Conservation (phyloP, 2,113 vertebrate species). For the Sphyrna mokarran region DNA sequence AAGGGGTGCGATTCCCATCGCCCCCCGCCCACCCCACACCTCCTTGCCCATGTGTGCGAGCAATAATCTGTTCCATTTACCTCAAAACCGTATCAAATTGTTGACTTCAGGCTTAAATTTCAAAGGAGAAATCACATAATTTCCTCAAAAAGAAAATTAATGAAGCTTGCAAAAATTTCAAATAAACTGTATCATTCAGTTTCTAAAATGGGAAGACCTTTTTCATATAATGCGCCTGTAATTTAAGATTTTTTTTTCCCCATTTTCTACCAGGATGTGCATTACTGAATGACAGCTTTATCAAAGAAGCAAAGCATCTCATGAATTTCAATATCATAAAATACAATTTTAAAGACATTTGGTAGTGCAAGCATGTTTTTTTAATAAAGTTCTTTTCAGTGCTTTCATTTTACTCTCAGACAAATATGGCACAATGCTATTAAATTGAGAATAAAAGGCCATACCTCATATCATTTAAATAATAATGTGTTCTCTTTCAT, state of each 20-base stretch:
- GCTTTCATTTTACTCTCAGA: slow-evolving; percentile 72
- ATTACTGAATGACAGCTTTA: slow-evolving; percentile 33
- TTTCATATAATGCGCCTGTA: neutral
- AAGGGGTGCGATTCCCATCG: neutral
- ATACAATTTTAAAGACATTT: slow-evolving; percentile 29
- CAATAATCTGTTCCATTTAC: neutral
- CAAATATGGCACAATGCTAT: slow-evolving; percentile 78
- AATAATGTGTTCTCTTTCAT: slow-evolving; percentile 78
- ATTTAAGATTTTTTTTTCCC: neutral
- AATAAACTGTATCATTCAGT: neutral
- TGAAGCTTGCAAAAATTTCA: neutral
- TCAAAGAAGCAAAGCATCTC: slow-evolving; percentile 24
- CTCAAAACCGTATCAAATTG: neutral
- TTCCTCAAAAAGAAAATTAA: slow-evolving; percentile 13
- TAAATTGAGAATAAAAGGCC: slow-evolving; percentile 77
- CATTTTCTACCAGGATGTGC: neutral
- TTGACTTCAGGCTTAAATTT: neutral
- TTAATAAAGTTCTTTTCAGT: slow-evolving; percentile 41
- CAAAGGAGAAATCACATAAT: neutral
- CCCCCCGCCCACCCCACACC: no score
- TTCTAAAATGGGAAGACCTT: neutral
- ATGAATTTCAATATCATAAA: slow-evolving; percentile 34
- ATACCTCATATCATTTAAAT: slow-evolving; percentile 78
- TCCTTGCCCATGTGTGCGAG: neutral
- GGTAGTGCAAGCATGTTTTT: slow-evolving; percentile 27